phyloP scores from a whole-genome alignment of 2,797 vertebrate species.

The Rhinogobio ventralis region DNA sequence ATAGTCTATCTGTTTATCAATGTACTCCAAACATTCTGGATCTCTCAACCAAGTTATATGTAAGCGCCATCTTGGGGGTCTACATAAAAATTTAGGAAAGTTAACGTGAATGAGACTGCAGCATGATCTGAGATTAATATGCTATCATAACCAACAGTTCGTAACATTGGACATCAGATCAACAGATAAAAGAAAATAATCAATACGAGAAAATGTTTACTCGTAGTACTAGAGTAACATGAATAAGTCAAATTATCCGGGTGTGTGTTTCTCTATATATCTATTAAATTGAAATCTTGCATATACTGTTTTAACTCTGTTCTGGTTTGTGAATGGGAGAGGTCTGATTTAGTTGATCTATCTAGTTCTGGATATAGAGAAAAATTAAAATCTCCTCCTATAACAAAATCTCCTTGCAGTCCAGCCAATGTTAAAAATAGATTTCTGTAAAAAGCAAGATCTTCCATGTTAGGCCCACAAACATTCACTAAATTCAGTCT shows the following conservation, averaged over 20 bases:
- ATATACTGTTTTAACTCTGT: slow-evolving; percentile 6
- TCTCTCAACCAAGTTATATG: not conserved
- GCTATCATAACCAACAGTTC: no score
- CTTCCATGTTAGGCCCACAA: not conserved
- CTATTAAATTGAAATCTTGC: no score
- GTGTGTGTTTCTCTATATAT: no score
- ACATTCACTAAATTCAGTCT: slow-evolving; percentile 24
- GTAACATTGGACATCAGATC: no score
- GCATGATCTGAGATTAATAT: no score
- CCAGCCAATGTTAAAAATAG: not conserved
- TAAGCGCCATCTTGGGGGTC: no score
- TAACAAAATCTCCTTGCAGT: not conserved
- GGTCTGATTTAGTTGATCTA: slow-evolving; percentile 30
- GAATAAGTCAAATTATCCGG: no score
- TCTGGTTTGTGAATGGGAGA: slow-evolving; percentile 26
- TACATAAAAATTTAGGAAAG: no score
- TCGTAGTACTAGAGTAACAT: no score
- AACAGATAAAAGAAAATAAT: no score
- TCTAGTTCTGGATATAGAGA: slow-evolving; percentile 18
- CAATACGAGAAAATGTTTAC: no score
- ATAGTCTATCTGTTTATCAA: slow-evolving; percentile 20
- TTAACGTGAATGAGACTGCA: no score
- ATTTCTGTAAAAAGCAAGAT: not conserved
- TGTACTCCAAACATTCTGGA: not conserved
- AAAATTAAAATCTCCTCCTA: slow-evolving; percentile 1